phyloP scores from a whole-genome alignment of 2,797 vertebrate genomes.

The Chromis chromis region DNA sequence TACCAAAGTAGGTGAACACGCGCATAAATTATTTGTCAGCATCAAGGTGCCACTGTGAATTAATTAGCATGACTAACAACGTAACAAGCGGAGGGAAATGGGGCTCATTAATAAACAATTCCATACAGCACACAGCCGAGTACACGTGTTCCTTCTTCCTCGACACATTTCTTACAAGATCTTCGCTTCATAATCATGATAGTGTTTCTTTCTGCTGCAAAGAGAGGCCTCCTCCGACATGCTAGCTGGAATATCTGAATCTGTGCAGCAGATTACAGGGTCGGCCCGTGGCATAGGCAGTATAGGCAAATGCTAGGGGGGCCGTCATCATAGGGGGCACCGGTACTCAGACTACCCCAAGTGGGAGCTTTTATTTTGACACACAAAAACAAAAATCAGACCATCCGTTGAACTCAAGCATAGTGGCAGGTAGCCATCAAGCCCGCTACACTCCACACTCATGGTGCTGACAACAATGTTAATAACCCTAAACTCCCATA shows the following conservation, averaged over 20 bases:
- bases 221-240: neutral
- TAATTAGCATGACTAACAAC: constrained; percentile 57
- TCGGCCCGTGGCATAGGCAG: too few relatives aligned
- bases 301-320: too few relatives aligned
- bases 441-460: too few relatives aligned
- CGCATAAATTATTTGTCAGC: constrained; percentile 48
- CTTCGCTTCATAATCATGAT: neutral
- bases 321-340: too few relatives aligned
- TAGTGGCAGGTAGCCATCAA: too few relatives aligned
- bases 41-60: constrained; percentile 54
- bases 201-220: too few relatives aligned
- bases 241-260: neutral
- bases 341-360: too few relatives aligned
- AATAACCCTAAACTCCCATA: too few relatives aligned
- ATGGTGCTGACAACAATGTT: too few relatives aligned
- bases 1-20: constrained; percentile 37
- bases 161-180: constrained; percentile 1
- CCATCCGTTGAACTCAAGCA: too few relatives aligned
- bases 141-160: neutral
- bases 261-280: constrained; percentile 13
- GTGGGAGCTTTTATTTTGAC: too few relatives aligned
- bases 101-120: constrained; percentile 37
- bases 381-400: too few relatives aligned
- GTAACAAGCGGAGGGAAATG: constrained; percentile 27
- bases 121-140: neutral